A percentile compares a stretch with the other conserved stretches of the same genome.
phyloP scores from a whole-genome alignment of 1,140 invertebrate genomes.

The Plutomurus gul region DNA sequence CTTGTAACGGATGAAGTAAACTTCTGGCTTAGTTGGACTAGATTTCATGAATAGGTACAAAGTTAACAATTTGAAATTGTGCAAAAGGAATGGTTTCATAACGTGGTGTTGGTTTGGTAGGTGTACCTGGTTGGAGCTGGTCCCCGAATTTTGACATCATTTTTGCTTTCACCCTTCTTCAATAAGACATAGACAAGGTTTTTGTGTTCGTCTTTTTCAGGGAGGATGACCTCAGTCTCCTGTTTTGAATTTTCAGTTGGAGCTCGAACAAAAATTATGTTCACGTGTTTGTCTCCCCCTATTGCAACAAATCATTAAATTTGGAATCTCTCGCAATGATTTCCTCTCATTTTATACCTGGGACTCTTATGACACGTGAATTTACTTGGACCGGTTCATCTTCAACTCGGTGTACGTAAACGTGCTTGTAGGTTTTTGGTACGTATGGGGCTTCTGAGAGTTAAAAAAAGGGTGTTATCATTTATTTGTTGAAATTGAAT shows the following conservation, averaged over 20 bases:
- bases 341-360: background rate
- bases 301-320: background rate
- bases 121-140: slow-evolving; percentile 74
- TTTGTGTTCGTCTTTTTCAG: slow-evolving; percentile 68
- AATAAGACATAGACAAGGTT: slow-evolving; percentile 84
- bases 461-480: background rate
- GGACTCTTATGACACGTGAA: background rate
- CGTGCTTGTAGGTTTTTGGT: background rate
- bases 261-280: slow-evolving; percentile 8
- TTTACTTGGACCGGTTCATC: background rate
- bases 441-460: background rate
- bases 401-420: background rate
- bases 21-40: slow-evolving; percentile 79
- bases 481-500: too few species aligned
- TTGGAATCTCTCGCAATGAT: background rate
- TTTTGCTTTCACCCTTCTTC: slow-evolving; percentile 80
- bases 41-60: slow-evolving; percentile 53
- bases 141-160: slow-evolving; percentile 73
- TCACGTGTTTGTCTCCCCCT: background rate
- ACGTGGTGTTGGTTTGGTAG: slow-evolving; percentile 67
- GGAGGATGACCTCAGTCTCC: slow-evolving; percentile 42
- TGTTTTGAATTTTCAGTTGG: background rate
- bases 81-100: background rate
- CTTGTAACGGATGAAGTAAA: slow-evolving; percentile 82
- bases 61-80: background rate